A percentile compares a stretch with the other conserved stretches of the same genome.
phyloP scores from a whole-genome alignment of 2,113 vertebrate species.

The Holacanthus passer region DNA sequence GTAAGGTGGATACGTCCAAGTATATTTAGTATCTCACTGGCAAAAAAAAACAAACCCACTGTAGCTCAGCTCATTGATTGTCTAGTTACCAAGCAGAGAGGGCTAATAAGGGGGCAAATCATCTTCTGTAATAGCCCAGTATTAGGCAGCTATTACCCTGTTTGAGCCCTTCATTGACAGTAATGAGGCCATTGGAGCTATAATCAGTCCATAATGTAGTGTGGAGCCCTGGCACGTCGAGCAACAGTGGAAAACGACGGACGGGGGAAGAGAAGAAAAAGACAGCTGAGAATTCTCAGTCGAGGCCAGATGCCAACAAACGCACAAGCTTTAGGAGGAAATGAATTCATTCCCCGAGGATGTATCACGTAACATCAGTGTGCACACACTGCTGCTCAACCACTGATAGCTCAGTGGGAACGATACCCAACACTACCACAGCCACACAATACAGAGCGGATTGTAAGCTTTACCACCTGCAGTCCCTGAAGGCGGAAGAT shows the following conservation, averaged over 20 bases:
- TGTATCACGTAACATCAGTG: constrained; percentile 55
- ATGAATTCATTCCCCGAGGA: constrained; percentile 68
- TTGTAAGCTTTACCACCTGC: constrained; percentile 47
- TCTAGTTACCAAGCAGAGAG: constrained; percentile 40
- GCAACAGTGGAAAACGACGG: constrained; percentile 44
- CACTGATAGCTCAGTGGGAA: constrained; percentile 45
- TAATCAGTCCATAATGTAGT: constrained; percentile 61
- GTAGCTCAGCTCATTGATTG: constrained; percentile 32
- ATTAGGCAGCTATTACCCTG: constrained; percentile 66
- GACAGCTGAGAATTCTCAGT: constrained; percentile 68
- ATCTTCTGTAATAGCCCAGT: constrained; percentile 60
- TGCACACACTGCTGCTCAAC: constrained; percentile 45
- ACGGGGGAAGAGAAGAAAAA: constrained; percentile 32
- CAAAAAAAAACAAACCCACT: constrained; percentile 14
- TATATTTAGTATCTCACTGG: neutral
- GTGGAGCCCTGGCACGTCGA: constrained; percentile 49
- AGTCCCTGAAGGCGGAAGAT: constrained; percentile 19
- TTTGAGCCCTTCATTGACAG: constrained; percentile 66
- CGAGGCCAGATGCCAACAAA: constrained; percentile 61
- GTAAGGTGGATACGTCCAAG: neutral
- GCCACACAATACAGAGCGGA: constrained; percentile 29
- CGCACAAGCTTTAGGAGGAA: constrained; percentile 59
- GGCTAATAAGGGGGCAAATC: constrained; percentile 59
- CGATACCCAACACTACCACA: neutral
- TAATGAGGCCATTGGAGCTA: constrained; percentile 63